These are phyloP conservation scores for Elegia similella DNA, from an alignment of 2,888 invertebrate species.

Conservation along the genomic window DNA sequence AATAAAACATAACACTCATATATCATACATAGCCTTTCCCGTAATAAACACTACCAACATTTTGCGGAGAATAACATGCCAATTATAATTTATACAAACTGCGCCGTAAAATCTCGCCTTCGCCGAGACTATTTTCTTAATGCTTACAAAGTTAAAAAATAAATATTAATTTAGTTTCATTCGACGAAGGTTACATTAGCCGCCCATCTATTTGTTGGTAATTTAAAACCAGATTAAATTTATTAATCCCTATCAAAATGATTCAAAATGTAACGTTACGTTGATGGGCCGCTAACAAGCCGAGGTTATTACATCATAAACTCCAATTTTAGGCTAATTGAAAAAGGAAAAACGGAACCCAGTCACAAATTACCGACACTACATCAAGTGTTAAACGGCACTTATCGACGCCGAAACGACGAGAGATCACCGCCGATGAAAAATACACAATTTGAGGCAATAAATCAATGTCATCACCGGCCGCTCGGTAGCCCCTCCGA, in stretches of 20 bases:
- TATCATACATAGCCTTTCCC: not conserved
- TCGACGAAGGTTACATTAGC: not conserved
- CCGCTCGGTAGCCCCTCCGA: conserved; percentile 55
- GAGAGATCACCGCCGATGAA: conserved; percentile 70
- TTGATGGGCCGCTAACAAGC: conserved; percentile 49
- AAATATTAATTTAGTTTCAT: no score
- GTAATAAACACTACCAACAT: conserved; percentile 7
- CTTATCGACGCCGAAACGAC: conserved; percentile 75
- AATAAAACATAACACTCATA: conserved; percentile 15
- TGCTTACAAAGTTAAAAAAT: no score
- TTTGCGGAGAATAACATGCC: conserved; percentile 2
- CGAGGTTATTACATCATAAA: conserved; percentile 60
- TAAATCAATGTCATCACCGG: conserved; percentile 67
- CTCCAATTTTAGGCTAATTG: conserved; percentile 74
- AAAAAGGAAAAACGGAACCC: conserved; percentile 71
- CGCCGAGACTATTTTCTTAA: not conserved
- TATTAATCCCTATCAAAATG: not conserved
- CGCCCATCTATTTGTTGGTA: conserved; percentile 29
- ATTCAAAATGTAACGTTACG: conserved; percentile 37
- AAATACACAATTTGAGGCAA: conserved; percentile 79
- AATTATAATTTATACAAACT: conserved; percentile 4
- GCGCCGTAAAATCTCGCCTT: not conserved
- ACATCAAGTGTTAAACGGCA: conserved; percentile 80
- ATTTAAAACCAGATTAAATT: conserved; percentile 42
- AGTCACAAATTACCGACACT: conserved; percentile 78